A percentile compares a stretch with the other conserved stretches of the same genome.
These are phyloP conservation scores for Euphydryas editha DNA, from an alignment of 2,888 invertebrate genomes.

Conservation along the genomic window DNA sequence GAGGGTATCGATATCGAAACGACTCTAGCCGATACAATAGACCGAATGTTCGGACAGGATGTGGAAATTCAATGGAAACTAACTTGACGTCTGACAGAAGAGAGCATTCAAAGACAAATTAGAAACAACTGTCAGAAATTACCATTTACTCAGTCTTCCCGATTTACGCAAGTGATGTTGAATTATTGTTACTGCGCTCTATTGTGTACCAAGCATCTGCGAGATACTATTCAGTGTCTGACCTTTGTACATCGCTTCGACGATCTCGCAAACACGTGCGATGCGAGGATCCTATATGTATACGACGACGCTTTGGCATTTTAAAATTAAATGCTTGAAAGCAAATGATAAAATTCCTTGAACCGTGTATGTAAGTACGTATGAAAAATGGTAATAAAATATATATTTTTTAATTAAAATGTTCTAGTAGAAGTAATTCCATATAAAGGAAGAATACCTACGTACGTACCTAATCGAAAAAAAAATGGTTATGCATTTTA, in stretches of 20 bases:
- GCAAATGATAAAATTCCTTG: conserved; percentile 18
- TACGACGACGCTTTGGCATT: conserved; percentile 53
- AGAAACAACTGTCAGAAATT: conserved; percentile 37
- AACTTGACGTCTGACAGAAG: conserved; percentile 30
- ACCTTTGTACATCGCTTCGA: conserved; percentile 62
- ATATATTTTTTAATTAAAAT: no score
- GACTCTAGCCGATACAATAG: conserved; percentile 39
- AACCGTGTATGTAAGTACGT: neutral
- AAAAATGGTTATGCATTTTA: neutral
- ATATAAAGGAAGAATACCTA: neutral
- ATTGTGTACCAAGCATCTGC: conserved; percentile 72
- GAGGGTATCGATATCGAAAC: conserved; percentile 54
- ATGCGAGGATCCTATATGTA: conserved; percentile 51
- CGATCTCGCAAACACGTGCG: conserved; percentile 58
- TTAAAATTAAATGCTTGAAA: conserved; percentile 37
- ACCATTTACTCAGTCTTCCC: conserved; percentile 38
- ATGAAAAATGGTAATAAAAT: no score
- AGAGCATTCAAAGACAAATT: conserved; percentile 20
- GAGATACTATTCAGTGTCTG: conserved; percentile 66
- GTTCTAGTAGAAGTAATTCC: neutral
- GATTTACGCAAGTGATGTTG: conserved; percentile 38
- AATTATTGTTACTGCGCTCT: conserved; percentile 55
- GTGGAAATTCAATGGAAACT: conserved; percentile 28
- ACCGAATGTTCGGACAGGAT: conserved; percentile 22
- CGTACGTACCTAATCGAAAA: neutral